Percentiles rank a stretch among this genome's conserved stretches.
phyloP scores from a whole-genome alignment of 2,797 vertebrate genomes.

The Danio tinwini region DNA sequence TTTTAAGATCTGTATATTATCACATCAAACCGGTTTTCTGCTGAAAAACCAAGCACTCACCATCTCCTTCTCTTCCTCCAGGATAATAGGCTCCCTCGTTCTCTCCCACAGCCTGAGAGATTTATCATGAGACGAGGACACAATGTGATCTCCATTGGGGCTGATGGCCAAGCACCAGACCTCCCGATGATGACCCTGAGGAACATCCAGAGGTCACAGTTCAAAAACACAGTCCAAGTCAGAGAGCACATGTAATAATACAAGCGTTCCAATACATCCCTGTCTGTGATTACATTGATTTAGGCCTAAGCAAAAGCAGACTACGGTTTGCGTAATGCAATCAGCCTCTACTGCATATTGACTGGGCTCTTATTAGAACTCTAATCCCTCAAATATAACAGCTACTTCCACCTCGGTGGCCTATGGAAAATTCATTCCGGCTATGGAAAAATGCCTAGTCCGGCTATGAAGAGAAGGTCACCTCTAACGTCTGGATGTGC shows the following conservation, averaged over 20 bases:
- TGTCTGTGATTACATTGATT: slow-evolving; percentile 11
- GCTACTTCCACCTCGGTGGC: slow-evolving; percentile 26
- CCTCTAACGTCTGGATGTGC: slow-evolving; percentile 94
- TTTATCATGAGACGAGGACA: slow-evolving; percentile 94
- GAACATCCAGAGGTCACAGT: slow-evolving; percentile 24
- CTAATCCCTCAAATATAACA: slow-evolving; percentile 24
- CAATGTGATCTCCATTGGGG: slow-evolving; percentile 91
- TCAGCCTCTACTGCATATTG: slow-evolving; percentile 35
- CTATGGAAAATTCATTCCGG: slow-evolving; percentile 28
- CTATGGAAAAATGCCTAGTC: slow-evolving; percentile 21
- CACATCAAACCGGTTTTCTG: background rate
- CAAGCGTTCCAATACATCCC: slow-evolving; percentile 5
- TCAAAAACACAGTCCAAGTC: background rate
- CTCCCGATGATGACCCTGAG: slow-evolving; percentile 92
- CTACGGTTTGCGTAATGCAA: slow-evolving; percentile 32
- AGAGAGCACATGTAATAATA: slow-evolving; percentile 1
- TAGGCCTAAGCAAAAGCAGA: slow-evolving; percentile 40
- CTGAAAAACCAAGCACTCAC: slow-evolving; percentile 73
- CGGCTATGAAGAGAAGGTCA: slow-evolving; percentile 67
- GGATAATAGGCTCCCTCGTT: slow-evolving; percentile 91
- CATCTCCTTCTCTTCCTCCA: slow-evolving; percentile 96
- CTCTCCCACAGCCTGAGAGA: slow-evolving; percentile 96
- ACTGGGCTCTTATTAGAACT: slow-evolving; percentile 27
- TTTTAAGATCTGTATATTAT: background rate
- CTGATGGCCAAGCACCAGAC: slow-evolving; percentile 94